Conservation (phyloP, 2,797 vertebrate species). For the Cyclura pinguis region DNA sequence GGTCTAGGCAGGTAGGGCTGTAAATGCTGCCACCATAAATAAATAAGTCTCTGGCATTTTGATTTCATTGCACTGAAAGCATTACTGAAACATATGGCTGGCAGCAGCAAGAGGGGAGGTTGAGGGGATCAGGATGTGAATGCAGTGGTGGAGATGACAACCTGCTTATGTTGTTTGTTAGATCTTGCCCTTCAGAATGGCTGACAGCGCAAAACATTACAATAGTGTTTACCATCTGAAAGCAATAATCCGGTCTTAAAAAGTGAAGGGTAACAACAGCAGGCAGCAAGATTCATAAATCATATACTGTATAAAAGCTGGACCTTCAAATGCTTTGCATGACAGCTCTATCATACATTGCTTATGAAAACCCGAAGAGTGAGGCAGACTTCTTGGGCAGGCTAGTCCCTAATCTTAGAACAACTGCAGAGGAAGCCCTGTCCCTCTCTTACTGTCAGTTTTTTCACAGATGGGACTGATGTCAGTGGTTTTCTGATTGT, state of each 20-base stretch:
- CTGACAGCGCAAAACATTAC: constrained; percentile 5
- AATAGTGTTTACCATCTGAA: constrained; percentile 3
- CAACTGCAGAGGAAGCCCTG: background rate
- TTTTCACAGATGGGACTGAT: background rate
- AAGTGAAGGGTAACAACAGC: background rate
- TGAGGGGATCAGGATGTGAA: background rate
- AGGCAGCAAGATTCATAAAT: background rate
- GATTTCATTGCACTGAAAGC: background rate
- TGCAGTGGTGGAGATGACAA: background rate
- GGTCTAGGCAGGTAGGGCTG: background rate
- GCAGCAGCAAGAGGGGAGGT: too few species aligned
- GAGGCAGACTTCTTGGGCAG: too few species aligned
- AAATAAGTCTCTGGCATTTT: background rate
- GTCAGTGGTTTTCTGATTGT: too few species aligned
- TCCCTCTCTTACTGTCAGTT: background rate
- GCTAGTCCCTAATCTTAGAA: background rate
- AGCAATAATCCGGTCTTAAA: constrained; percentile 23
- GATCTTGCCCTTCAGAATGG: background rate
- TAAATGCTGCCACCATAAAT: constrained; percentile 21
- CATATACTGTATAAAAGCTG: background rate
- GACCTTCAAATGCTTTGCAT: background rate
- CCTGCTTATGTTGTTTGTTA: background rate
- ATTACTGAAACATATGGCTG: background rate
- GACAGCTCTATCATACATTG: background rate
- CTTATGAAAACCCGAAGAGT: background rate